Percentiles rank a stretch among this genome's conserved stretches.
phyloP scores from a whole-genome alignment of 2,888 invertebrate genomes.

The Pammene fasciana region DNA sequence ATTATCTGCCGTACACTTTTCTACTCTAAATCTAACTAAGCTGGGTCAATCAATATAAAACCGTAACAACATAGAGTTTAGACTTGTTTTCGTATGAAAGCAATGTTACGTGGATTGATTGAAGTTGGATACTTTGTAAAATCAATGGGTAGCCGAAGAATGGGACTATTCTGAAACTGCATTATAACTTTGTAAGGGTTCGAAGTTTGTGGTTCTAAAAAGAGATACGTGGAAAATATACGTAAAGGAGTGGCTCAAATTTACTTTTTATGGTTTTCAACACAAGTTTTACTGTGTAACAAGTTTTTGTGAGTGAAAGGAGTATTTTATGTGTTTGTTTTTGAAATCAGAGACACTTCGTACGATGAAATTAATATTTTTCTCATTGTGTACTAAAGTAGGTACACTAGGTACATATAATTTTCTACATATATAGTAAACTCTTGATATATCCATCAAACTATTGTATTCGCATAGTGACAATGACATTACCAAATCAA shows the following conservation, averaged over 20 bases:
- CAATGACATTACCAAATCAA: no score
- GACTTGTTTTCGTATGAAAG: neutral
- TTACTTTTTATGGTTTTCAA: neutral
- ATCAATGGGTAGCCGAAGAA: constrained; percentile 32
- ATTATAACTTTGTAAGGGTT: constrained; percentile 31
- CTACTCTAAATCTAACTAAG: constrained; percentile 9
- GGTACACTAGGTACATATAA: no score
- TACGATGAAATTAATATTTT: no score
- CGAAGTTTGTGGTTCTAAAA: constrained; percentile 27
- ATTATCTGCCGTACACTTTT: constrained; percentile 22
- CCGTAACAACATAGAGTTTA: neutral
- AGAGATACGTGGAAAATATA: constrained; percentile 5
- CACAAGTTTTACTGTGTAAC: neutral
- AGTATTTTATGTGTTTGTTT: neutral
- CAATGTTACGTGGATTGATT: constrained; percentile 29
- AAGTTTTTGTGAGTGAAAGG: neutral
- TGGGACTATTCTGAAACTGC: constrained; percentile 36
- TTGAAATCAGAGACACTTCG: no score
- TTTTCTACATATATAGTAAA: no score
- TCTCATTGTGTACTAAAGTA: no score
- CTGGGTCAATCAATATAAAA: neutral
- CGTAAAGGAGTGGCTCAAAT: constrained; percentile 2
- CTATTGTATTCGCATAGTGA: no score
- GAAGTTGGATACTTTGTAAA: constrained; percentile 37
- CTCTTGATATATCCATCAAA: no score